These are phyloP conservation scores for Centruroides vittatus DNA, from an alignment of 1,140 invertebrate species.

Conservation along the genomic window DNA sequence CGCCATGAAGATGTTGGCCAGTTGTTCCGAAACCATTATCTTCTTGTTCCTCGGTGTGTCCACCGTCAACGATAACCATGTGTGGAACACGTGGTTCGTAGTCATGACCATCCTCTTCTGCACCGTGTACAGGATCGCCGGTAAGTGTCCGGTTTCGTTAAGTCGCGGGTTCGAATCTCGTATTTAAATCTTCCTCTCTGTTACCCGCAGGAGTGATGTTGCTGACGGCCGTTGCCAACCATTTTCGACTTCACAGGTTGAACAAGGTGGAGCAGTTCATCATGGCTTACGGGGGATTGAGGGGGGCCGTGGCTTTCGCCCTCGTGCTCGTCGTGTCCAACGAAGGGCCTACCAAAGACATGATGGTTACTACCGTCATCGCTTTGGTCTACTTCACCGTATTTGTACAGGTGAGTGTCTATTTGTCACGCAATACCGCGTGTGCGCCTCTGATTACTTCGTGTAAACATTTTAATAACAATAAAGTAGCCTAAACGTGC, in stretches of 20 bases:
- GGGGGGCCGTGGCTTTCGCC: conserved; percentile 97
- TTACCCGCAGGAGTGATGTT: conserved; percentile 63
- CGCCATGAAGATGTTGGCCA: conserved; percentile 95
- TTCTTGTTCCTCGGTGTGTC: conserved; percentile 98
- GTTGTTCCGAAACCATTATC: conserved; percentile 94
- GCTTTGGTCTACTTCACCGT: conserved; percentile 98
- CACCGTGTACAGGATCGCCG: conserved; percentile 78
- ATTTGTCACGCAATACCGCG: too few relatives aligned
- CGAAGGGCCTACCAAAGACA: conserved; percentile 51
- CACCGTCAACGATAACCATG: conserved; percentile 83
- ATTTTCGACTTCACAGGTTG: conserved; percentile 76
- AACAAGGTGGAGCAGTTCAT: conserved; percentile 95
- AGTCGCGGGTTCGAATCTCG: too few relatives aligned
- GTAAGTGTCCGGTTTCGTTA: conserved; percentile 32
- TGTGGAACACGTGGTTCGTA: conserved; percentile 93
- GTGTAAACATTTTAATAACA: too few relatives aligned
- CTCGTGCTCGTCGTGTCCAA: conserved; percentile 77
- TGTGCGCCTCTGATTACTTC: too few relatives aligned
- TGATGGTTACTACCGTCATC: conserved; percentile 96
- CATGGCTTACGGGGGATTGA: conserved; percentile 94
- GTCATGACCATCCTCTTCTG: conserved; percentile 88
- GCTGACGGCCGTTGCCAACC: conserved; percentile 78
- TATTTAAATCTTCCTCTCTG: not conserved
- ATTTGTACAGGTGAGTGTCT: conserved; percentile 43
- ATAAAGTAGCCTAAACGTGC: too few relatives aligned